Evolutionary conservation across 1,140 invertebrate genomes (phyloP).

Genomic region (Meloidogyne floridensis): DNA sequence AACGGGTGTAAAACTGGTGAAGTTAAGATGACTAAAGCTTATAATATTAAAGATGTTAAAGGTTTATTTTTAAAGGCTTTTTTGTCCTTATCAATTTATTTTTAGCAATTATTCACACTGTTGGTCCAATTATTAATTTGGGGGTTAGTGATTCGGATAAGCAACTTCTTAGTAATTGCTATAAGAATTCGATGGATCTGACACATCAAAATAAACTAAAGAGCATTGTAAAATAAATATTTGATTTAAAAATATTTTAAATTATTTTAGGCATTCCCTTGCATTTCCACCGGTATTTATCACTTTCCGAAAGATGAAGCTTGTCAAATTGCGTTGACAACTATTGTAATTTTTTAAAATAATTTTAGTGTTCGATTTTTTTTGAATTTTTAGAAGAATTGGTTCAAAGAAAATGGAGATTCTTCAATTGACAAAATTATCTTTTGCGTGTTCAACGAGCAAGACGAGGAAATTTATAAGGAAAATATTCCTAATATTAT

Average conservation of each 20-base stretch:
- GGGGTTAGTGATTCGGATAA: slow-evolving; percentile 20
- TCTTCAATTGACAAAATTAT: slow-evolving; percentile 33
- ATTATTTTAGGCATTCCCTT: slow-evolving; percentile 37
- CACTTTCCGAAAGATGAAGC: slow-evolving; percentile 40
- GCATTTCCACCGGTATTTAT: slow-evolving; percentile 45
- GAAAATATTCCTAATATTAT: slow-evolving; percentile 23
- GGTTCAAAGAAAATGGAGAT: neutral
- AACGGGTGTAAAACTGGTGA: slow-evolving; percentile 37
- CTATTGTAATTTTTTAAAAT: slow-evolving; percentile 14
- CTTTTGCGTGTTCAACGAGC: slow-evolving; percentile 37
- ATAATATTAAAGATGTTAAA: slow-evolving; percentile 43
- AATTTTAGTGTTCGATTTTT: neutral
- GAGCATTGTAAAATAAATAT: slow-evolving; percentile 20
- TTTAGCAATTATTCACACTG: slow-evolving; percentile 41
- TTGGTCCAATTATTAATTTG: slow-evolving; percentile 30
- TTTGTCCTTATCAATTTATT: neutral
- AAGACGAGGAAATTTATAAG: slow-evolving; percentile 33
- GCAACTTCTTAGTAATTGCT: slow-evolving; percentile 22
- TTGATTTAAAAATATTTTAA: slow-evolving; percentile 4
- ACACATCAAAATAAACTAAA: slow-evolving; percentile 31
- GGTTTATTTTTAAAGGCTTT: slow-evolving; percentile 13
- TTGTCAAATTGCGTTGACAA: slow-evolving; percentile 30
- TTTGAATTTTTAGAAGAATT: neutral
- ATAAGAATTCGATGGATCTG: slow-evolving; percentile 38
- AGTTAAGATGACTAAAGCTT: slow-evolving; percentile 41